Conservation (phyloP, 2,113 vertebrate genomes). For the Oreotragus oreotragus region DNA sequence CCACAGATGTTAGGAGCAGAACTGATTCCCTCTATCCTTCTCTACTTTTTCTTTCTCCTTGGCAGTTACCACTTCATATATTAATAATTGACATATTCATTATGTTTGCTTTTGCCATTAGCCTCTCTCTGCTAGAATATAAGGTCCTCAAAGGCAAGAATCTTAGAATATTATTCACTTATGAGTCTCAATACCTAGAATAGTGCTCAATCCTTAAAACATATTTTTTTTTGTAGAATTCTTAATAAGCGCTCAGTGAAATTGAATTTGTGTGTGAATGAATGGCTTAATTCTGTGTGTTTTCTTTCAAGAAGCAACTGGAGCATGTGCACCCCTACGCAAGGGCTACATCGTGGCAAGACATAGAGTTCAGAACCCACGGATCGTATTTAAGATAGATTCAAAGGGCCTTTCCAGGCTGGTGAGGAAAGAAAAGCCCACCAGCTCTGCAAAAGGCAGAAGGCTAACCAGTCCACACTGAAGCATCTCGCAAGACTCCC, state of each 20-base stretch:
- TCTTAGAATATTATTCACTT: neutral
- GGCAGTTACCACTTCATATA: neutral
- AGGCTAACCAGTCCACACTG: neutral
- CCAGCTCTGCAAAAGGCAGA: neutral
- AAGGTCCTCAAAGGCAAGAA: neutral
- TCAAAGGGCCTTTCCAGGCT: neutral
- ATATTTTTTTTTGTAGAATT: neutral
- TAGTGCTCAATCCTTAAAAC: neutral
- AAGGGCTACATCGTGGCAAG: neutral
- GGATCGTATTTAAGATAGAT: neutral
- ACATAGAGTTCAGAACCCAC: neutral
- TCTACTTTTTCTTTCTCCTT: neutral
- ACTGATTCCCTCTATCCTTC: too few species aligned
- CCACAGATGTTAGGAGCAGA: neutral
- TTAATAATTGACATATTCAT: neutral
- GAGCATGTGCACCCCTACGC: neutral
- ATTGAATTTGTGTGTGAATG: neutral
- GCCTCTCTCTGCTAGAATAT: neutral
- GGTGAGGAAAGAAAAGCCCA: neutral
- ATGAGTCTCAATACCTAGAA: neutral
- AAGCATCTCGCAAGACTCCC: neutral
- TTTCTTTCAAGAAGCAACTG: neutral
- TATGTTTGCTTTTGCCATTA: neutral
- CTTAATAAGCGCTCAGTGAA: neutral
- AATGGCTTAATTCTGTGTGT: neutral